Evolutionary conservation across 2,797 vertebrate genomes (phyloP).

Genomic region (Nasua narica): DNA sequence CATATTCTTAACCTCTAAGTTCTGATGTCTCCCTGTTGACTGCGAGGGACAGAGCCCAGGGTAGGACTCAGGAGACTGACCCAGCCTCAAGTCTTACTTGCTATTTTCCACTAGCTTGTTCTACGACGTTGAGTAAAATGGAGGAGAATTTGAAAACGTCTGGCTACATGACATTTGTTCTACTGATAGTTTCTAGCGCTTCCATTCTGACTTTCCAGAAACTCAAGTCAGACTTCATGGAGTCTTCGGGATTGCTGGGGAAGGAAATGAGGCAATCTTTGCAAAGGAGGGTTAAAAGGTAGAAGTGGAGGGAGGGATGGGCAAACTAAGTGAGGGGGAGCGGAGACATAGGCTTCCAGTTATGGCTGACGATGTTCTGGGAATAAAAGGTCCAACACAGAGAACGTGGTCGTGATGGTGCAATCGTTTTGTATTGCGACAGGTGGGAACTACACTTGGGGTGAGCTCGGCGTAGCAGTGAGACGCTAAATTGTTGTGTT

Average conservation of each 20-base stretch:
- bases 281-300: neutral
- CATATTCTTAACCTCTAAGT: neutral
- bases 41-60: neutral
- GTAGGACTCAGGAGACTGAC: neutral
- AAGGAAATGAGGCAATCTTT: neutral
- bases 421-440: neutral
- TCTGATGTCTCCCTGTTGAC: neutral
- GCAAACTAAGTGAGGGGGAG: neutral
- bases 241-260: neutral
- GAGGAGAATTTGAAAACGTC: neutral
- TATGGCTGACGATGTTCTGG: neutral
- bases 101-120: neutral
- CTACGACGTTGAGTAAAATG: neutral
- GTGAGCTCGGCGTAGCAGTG: neutral
- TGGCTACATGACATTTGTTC: neutral
- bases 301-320: neutral
- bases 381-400: neutral
- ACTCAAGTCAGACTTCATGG: neutral
- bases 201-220: neutral
- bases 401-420: neutral
- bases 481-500: neutral
- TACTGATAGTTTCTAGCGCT: neutral
- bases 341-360: neutral
- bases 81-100: neutral
- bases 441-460: neutral